Percentiles rank a stretch among this genome's conserved stretches.
Evolutionary conservation across 2,113 vertebrate genomes (phyloP).

Genomic region (Lucifuga dentata): DNA sequence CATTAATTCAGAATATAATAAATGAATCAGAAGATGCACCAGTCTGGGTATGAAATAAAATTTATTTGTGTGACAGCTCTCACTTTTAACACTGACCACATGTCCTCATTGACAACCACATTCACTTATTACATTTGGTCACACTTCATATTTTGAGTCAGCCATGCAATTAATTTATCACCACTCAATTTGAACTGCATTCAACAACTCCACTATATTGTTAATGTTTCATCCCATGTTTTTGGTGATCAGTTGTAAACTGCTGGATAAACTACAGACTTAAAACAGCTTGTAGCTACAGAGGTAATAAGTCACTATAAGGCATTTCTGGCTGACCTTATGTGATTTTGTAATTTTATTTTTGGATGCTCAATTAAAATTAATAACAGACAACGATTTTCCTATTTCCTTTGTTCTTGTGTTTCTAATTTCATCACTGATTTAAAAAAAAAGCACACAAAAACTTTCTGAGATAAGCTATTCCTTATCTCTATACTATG

Average conservation of each 20-base stretch:
- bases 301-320: neutral
- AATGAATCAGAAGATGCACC: neutral
- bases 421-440: neutral
- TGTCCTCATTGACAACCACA: neutral
- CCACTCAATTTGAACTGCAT: neutral
- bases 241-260: neutral
- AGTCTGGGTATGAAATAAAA: neutral
- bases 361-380: neutral
- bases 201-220: neutral
- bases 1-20: neutral
- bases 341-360: neutral
- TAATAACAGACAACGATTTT: neutral
- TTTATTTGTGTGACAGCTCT: slow-evolving; percentile 45
- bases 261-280: neutral
- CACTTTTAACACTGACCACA: neutral
- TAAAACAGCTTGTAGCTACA: neutral
- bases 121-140: neutral
- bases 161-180: neutral
- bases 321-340: neutral
- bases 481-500: slow-evolving; percentile 32
- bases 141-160: slow-evolving; percentile 16
- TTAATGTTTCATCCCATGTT: neutral
- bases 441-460: neutral
- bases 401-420: neutral
- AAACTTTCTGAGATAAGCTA: neutral